phyloP scores from a whole-genome alignment of 2,113 vertebrate species.

The zebrafish (Danio rerio) region DNA sequence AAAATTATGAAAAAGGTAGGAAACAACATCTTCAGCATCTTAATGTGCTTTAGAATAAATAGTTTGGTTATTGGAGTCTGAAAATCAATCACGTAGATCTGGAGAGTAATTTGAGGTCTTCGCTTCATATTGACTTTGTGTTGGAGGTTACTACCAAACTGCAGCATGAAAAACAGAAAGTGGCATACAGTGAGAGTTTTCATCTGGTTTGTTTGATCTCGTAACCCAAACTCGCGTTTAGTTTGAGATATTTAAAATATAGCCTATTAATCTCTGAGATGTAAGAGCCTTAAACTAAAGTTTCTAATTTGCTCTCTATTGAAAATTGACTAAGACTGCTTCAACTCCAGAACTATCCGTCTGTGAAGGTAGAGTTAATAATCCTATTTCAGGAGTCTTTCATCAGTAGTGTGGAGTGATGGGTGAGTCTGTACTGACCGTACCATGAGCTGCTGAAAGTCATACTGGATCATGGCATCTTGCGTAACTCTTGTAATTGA shows the following conservation, averaged over 20 bases:
- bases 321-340: not conserved
- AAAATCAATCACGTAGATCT: too few species aligned
- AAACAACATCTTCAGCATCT: not conserved
- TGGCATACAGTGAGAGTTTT: not conserved
- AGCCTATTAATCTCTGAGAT: not conserved
- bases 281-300: too few species aligned
- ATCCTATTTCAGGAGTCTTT: slow-evolving; percentile 39
- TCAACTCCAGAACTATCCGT: not conserved
- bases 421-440: not conserved
- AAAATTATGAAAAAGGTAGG: slow-evolving; percentile 46
- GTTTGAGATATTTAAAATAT: not conserved
- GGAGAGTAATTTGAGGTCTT: not conserved
- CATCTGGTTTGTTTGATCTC: too few species aligned
- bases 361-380: not conserved
- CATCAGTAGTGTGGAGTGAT: slow-evolving; percentile 26
- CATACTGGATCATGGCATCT: slow-evolving; percentile 10
- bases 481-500: slow-evolving; percentile 29
- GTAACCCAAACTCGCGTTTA: not conserved
- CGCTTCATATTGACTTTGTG: not conserved
- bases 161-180: not conserved
- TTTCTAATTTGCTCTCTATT: not conserved
- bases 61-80: too few species aligned
- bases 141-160: not conserved
- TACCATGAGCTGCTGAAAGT: slow-evolving; percentile 6
- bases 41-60: too few species aligned